A percentile compares a stretch with the other conserved stretches of the same genome.
Conservation (phyloP, 2,113 vertebrate genomes). For the Anas platyrhynchos region DNA sequence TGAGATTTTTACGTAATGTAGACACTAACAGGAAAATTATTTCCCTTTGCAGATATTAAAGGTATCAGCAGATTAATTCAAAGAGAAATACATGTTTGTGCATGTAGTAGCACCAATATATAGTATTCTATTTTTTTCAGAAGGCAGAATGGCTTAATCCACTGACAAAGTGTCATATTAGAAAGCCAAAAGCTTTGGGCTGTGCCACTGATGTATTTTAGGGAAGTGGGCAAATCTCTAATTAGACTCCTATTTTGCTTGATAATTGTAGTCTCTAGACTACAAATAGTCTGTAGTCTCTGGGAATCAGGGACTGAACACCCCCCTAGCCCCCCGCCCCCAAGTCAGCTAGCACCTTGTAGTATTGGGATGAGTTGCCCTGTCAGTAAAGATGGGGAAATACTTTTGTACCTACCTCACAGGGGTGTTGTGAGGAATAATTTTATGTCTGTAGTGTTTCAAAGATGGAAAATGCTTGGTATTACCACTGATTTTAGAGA, state of each 20-base stretch:
- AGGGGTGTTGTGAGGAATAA: conserved; percentile 68
- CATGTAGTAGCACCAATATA: not conserved
- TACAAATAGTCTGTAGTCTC: not conserved
- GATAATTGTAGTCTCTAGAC: not conserved
- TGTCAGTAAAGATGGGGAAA: not conserved
- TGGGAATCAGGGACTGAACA: not conserved
- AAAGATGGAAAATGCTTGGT: conserved; percentile 33
- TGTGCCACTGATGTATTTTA: not conserved
- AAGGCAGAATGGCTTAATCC: not conserved
- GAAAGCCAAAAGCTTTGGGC: not conserved
- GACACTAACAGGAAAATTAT: not conserved
- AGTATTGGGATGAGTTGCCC: not conserved
- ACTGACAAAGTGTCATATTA: not conserved
- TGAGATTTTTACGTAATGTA: not conserved
- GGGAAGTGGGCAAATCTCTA: not conserved
- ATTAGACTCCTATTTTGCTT: not conserved
- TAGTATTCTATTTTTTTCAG: not conserved
- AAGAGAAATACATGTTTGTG: not conserved
- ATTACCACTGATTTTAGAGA: conserved; percentile 35
- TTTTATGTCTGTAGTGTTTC: conserved; percentile 48
- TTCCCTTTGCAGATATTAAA: not conserved
- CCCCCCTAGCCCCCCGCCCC: not conserved
- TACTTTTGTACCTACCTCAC: conserved; percentile 59
- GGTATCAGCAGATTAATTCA: not conserved
- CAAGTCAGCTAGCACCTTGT: conserved; percentile 39